Conservation (phyloP, 2,797 vertebrate genomes). For the Peromyscus attwateri region DNA sequence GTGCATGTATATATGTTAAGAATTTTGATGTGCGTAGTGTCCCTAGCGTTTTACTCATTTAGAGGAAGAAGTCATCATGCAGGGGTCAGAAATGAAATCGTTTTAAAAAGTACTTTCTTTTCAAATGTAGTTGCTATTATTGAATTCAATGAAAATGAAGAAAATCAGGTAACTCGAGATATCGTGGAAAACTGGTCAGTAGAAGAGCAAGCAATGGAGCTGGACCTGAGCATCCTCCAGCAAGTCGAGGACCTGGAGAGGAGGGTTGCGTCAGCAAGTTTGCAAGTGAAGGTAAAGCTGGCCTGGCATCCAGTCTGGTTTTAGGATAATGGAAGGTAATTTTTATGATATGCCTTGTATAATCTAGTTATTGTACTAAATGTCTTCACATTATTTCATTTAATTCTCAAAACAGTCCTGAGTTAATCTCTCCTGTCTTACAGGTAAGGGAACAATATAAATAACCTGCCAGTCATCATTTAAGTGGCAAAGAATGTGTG, state of each 20-base stretch:
- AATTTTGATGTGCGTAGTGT: neutral
- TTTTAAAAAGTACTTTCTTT: slow-evolving; percentile 85
- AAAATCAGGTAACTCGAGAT: slow-evolving; percentile 91
- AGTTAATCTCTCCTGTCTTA: slow-evolving; percentile 53
- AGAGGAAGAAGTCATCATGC: slow-evolving; percentile 44
- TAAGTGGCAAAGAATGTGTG: slow-evolving; percentile 34
- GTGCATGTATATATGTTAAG: slow-evolving; percentile 1
- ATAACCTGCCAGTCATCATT: neutral
- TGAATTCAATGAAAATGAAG: slow-evolving; percentile 91
- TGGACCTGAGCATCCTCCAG: slow-evolving; percentile 94
- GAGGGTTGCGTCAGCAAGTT: slow-evolving; percentile 94
- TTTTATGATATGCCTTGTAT: slow-evolving; percentile 9
- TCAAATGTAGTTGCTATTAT: slow-evolving; percentile 90
- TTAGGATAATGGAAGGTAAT: slow-evolving; percentile 73
- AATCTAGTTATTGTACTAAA: slow-evolving; percentile 34
- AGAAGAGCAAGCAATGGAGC: slow-evolving; percentile 96
- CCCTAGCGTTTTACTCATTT: slow-evolving; percentile 55
- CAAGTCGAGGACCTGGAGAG: slow-evolving; percentile 96
- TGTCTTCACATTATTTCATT: slow-evolving; percentile 60
- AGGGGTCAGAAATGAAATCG: slow-evolving; percentile 63
- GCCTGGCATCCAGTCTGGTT: slow-evolving; percentile 83
- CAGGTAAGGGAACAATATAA: slow-evolving; percentile 74
- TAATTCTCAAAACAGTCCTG: slow-evolving; percentile 60
- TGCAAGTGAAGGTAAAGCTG: slow-evolving; percentile 95
- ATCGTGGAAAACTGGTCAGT: slow-evolving; percentile 94